Conservation (phyloP, 2,888 invertebrate genomes). For the Cantharis lateralis region DNA sequence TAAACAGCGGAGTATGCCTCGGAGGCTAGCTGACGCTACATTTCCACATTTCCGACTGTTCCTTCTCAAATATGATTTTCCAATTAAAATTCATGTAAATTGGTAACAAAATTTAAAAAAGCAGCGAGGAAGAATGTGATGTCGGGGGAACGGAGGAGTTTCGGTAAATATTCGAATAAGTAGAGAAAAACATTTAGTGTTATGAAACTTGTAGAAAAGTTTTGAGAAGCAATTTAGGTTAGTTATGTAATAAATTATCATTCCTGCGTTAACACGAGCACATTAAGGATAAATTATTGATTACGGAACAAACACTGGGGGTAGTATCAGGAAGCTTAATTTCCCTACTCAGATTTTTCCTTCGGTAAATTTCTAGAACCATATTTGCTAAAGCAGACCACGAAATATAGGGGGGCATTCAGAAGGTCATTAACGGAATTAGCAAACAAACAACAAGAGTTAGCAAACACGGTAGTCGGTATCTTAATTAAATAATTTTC, state of each 20-base stretch:
- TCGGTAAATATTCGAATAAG: neutral
- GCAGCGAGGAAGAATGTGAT: neutral
- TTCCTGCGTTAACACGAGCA: neutral
- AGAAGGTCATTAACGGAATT: conserved; percentile 10
- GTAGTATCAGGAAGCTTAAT: neutral
- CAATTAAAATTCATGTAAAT: neutral
- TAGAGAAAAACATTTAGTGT: neutral
- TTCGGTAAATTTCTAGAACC: neutral
- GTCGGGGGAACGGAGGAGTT: neutral
- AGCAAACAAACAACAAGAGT: conserved; percentile 17
- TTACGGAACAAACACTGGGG: neutral
- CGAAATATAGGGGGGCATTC: conserved; percentile 9
- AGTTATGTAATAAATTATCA: conserved; percentile 2
- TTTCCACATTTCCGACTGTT: neutral
- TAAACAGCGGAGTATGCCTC: neutral
- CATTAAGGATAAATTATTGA: conserved; percentile 7
- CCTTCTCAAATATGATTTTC: neutral
- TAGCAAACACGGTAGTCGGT: conserved; percentile 8
- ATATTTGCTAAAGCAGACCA: conserved; percentile 7
- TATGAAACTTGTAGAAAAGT: neutral
- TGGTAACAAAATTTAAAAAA: neutral
- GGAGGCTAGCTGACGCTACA: neutral
- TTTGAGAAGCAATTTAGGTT: neutral
- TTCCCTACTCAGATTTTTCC: conserved; percentile 4
- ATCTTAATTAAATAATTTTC: conserved; percentile 15